Percentiles rank a stretch among this genome's conserved stretches.
phyloP scores from a whole-genome alignment of 2,113 vertebrate species.

The Microcebus tavaratra region DNA sequence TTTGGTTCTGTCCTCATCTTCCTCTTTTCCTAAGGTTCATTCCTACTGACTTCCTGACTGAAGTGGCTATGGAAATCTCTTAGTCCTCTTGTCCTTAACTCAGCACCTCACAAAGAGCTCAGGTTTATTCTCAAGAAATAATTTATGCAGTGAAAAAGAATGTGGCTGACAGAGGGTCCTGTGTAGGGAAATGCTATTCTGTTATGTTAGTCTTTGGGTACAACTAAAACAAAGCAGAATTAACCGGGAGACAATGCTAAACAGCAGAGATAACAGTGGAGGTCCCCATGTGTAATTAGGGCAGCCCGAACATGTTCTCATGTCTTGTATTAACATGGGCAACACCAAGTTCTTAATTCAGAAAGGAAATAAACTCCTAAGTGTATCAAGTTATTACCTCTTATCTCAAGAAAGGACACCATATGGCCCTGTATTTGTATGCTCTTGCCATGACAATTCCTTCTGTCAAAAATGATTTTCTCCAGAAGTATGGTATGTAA shows the following conservation, averaged over 20 bases:
- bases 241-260: background rate
- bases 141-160: conserved; percentile 21
- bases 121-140: conserved; percentile 41
- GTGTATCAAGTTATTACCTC: conserved; percentile 18
- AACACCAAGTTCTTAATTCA: background rate
- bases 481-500: conserved; percentile 53
- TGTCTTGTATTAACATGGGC: background rate
- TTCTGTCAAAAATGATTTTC: conserved; percentile 70
- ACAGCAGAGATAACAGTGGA: background rate
- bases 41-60: background rate
- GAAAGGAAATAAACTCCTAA: background rate
- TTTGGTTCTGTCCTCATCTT: background rate
- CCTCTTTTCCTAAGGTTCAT: background rate
- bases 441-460: conserved; percentile 6
- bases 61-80: background rate
- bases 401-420: conserved; percentile 66
- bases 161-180: background rate
- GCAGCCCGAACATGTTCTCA: accelerated
- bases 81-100: background rate
- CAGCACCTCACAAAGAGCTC: background rate
- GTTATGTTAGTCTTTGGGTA: background rate
- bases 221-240: conserved; percentile 24
- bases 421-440: conserved; percentile 28
- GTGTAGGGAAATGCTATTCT: background rate
- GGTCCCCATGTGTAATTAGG: background rate